phyloP scores from a whole-genome alignment of 2,113 vertebrate genomes.

The Myotis davidii region DNA sequence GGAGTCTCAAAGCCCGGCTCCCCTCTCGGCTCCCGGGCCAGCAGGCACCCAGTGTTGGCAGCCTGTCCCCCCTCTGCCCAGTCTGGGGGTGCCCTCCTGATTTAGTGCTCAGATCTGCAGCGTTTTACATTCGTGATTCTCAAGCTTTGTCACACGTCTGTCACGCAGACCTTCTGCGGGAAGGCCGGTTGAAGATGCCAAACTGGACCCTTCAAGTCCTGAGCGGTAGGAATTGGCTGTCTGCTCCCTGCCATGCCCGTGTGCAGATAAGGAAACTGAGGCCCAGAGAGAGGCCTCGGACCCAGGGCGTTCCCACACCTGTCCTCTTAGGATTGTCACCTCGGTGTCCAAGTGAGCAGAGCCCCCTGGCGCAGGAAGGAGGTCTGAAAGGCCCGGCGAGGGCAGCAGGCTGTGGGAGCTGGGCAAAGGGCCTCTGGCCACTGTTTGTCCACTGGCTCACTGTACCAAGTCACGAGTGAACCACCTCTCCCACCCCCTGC shows the following conservation, averaged over 20 bases:
- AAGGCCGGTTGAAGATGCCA: neutral
- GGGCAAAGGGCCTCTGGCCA: fast-evolving
- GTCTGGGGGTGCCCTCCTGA: neutral
- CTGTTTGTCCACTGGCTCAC: neutral
- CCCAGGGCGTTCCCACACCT: fast-evolving
- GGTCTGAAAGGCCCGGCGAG: too few relatives aligned
- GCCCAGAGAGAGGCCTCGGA: neutral
- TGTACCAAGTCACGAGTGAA: neutral
- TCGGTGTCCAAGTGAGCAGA: fast-evolving
- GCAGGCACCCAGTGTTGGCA: fast-evolving
- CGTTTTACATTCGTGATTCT: fast-evolving
- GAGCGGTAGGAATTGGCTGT: fast-evolving
- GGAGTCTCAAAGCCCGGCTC: neutral
- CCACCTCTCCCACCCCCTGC: too few relatives aligned
- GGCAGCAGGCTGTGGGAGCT: fast-evolving
- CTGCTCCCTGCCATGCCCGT: fast-evolving
- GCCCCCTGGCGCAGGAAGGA: neutral
- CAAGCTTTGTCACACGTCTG: fast-evolving
- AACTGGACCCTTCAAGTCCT: fast-evolving
- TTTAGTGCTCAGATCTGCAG: fast-evolving
- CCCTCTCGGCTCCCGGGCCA: neutral
- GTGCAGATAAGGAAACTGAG: neutral
- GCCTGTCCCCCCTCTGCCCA: neutral
- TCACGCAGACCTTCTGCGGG: fast-evolving
- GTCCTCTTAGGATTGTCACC: fast-evolving